Percentiles rank a stretch among this genome's conserved stretches.
phyloP scores from a whole-genome alignment of 2,113 vertebrate genomes.

The Anser cygnoides region DNA sequence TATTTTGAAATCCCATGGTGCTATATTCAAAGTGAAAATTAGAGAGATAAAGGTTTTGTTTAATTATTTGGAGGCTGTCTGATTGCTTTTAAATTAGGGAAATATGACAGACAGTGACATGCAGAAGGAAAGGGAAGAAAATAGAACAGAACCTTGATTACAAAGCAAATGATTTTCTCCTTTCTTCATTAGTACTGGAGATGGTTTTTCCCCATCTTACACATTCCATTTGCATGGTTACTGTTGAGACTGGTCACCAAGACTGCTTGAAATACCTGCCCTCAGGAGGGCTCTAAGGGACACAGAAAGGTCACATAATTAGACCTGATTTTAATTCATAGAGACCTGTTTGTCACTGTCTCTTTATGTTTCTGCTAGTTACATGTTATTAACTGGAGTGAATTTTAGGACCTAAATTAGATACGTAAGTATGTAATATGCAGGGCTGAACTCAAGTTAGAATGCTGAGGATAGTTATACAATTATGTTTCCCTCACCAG shows the following conservation, averaged over 20 bases:
- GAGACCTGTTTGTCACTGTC: conserved; percentile 74
- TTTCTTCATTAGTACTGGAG: conserved; percentile 41
- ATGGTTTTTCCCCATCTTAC: background rate
- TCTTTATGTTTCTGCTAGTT: conserved; percentile 78
- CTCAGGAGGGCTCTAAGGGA: conserved; percentile 71
- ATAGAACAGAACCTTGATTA: conserved; percentile 38
- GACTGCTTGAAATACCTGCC: conserved; percentile 77
- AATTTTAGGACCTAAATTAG: conserved; percentile 77
- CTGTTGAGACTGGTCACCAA: conserved; percentile 80
- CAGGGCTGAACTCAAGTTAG: conserved; percentile 59
- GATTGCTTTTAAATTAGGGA: conserved; percentile 37
- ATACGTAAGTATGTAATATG: conserved; percentile 73
- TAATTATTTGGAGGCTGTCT: conserved; percentile 47
- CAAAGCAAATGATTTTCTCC: conserved; percentile 18
- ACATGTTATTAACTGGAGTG: conserved; percentile 83
- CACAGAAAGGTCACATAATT: conserved; percentile 82
- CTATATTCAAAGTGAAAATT: conserved; percentile 30
- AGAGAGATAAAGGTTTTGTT: conserved; percentile 25
- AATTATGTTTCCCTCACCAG: conserved; percentile 68
- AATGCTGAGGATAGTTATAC: conserved; percentile 62
- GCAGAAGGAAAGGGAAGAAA: conserved; percentile 46
- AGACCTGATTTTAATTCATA: conserved; percentile 89
- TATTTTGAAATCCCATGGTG: conserved; percentile 24
- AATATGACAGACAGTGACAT: conserved; percentile 48
- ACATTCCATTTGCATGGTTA: conserved; percentile 86